Evolutionary conservation across 1,140 invertebrate genomes (phyloP).

Genomic region (Phymastichus coffea): DNA sequence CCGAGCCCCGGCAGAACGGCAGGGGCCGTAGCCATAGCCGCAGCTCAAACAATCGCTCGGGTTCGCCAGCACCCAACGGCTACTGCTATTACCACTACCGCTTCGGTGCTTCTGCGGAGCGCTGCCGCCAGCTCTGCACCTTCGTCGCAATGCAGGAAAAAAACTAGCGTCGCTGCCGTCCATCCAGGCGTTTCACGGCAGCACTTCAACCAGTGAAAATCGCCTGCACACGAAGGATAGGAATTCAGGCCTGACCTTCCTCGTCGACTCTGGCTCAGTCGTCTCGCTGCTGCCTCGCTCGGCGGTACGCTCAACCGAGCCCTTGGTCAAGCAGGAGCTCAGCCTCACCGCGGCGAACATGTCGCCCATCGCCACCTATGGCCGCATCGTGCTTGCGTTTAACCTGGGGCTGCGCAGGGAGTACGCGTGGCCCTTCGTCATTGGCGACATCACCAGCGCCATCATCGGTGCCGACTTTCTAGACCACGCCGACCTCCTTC

Average conservation of each 20-base stretch:
- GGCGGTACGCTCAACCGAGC: too few relatives aligned
- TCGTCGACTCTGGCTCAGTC: slow-evolving; percentile 18
- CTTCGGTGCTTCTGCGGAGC: background rate
- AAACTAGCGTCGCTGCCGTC: slow-evolving; percentile 14
- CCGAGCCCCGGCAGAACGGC: background rate
- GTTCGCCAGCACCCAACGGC: background rate
- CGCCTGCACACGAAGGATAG: too few relatives aligned
- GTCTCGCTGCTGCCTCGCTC: slow-evolving; percentile 17
- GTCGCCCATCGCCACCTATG: background rate
- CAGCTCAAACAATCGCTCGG: slow-evolving; percentile 1
- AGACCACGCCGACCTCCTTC: background rate
- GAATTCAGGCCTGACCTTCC: too few relatives aligned
- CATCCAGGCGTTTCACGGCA: too few relatives aligned
- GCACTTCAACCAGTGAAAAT: background rate
- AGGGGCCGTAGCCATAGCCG: too few relatives aligned
- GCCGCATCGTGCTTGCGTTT: background rate
- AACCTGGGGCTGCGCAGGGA: background rate
- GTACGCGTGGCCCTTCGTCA: background rate
- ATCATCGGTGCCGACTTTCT: background rate
- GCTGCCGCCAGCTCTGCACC: background rate
- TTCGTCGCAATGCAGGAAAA: too few relatives aligned
- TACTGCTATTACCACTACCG: slow-evolving; percentile 4
- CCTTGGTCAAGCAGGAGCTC: background rate
- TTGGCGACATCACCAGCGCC: background rate
- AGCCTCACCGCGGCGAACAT: background rate